Percentiles rank a stretch among this genome's conserved stretches.
Evolutionary conservation across 1,140 invertebrate species (phyloP).

Genomic region (Pogonomyrmex barbatus): DNA sequence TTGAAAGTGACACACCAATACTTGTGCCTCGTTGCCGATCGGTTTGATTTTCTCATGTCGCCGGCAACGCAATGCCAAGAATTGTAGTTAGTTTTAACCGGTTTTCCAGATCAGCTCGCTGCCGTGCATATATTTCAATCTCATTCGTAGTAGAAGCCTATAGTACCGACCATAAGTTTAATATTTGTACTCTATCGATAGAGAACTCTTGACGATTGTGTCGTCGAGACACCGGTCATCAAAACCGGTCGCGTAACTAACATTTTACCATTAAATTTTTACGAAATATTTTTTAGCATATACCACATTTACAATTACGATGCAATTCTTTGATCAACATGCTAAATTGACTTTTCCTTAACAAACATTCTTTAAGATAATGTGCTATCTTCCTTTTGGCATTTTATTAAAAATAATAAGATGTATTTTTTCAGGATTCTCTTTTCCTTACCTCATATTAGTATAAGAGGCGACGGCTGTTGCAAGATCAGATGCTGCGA

Average conservation of each 20-base stretch:
- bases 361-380: background rate
- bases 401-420: background rate
- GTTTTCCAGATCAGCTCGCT: constrained; percentile 63
- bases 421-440: background rate
- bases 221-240: background rate
- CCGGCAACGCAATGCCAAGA: constrained; percentile 65
- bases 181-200: background rate
- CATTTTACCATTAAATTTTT: background rate
- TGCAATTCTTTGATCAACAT: background rate
- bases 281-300: too few species aligned
- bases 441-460: constrained; percentile 89
- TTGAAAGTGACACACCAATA: constrained; percentile 14
- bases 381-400: background rate
- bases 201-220: constrained; percentile 1
- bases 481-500: constrained; percentile 90
- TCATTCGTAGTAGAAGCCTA: constrained; percentile 53
- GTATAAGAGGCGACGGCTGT: constrained; percentile 88
- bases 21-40: background rate
- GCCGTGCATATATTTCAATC: constrained; percentile 8
- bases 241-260: background rate
- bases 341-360: background rate
- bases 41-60: constrained; percentile 59
- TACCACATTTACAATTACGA: background rate
- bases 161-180: constrained; percentile 59
- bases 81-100: constrained; percentile 71